Evolutionary conservation across 2,888 invertebrate species (phyloP), one percentile per base, ranked within the genome.

Genomic region (Ophioninae sp.): DNA sequence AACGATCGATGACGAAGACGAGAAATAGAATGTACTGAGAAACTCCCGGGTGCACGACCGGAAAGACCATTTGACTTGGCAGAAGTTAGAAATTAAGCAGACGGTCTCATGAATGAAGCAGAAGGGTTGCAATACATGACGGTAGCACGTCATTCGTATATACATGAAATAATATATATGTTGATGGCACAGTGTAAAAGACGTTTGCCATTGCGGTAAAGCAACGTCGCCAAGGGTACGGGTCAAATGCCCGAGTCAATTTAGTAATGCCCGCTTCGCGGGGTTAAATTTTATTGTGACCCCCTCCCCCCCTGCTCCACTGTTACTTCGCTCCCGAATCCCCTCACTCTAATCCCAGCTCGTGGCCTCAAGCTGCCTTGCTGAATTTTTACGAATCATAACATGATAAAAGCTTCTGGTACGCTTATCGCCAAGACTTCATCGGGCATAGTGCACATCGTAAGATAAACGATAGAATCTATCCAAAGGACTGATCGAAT

Each of bases 181-280:
- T n/a, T 30, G 37, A 22, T 56, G 51, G 23, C 51, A 41, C 39
- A 63, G 65, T 63, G 74, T 63, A 76, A 77, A 58, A 77, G 67
- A 59, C 78, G 78, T 82, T 71, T 58, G 72, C 67, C 68, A 72
- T 67, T 69, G 80, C 72, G 71, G 69, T 67, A 67, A 72, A 76
- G 82, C 73, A 81, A 83, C 77, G 81, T 75, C 83, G 71, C 68
- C 72, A 80, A 85, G 83, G 86, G 88, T 88, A 86, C 88, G 87
- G 89, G 89, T 91, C 87, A 91, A 91, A 91, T 90, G 89, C 86
- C 83, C 69, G 87, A 91, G 90, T 91, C 91, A 91, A 91, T 91
- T 91, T 87, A 89, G 88, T 90, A 91, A 91, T 90, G 87, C 85
- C 59, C 1, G 72, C 69, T 69, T 51, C 84, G 86, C 87, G 87